These are phyloP conservation scores for Nemotelus pantherinus DNA, from an alignment of 2,888 invertebrate genomes.

Conservation along the genomic window DNA sequence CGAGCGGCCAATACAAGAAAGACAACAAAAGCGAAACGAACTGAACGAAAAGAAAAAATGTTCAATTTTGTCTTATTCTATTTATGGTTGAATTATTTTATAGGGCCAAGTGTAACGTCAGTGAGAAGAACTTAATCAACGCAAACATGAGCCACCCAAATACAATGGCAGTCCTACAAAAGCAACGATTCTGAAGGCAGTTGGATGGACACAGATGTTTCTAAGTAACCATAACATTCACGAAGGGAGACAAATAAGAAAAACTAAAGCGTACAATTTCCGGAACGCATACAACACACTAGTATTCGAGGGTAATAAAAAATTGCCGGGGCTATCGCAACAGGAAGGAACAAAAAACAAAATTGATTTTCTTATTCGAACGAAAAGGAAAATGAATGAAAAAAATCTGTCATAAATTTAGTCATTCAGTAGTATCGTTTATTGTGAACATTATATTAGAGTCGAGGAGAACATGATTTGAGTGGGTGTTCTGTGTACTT, in stretches of 20 bases:
- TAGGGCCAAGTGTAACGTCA: slow-evolving; percentile 19
- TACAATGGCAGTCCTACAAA: no score
- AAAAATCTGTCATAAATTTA: neutral
- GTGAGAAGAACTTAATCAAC: slow-evolving; percentile 40
- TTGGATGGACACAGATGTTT: slow-evolving; percentile 31
- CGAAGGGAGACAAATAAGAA: neutral
- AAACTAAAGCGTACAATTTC: neutral
- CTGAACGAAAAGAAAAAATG: slow-evolving; percentile 4
- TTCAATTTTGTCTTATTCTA: slow-evolving; percentile 41
- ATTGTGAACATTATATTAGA: no score
- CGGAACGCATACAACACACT: neutral
- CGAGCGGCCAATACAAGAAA: neutral
- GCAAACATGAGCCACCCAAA: neutral
- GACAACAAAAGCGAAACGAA: slow-evolving; percentile 19
- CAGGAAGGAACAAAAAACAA: slow-evolving; percentile 12
- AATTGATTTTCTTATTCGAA: neutral
- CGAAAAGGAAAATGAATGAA: neutral
- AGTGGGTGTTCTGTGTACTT: no score
- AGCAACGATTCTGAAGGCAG: neutral
- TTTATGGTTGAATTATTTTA: slow-evolving; percentile 42
- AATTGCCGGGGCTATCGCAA: slow-evolving; percentile 12
- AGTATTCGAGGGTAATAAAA: slow-evolving; percentile 27
- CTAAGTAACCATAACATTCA: slow-evolving; percentile 3
- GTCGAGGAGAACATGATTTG: no score
- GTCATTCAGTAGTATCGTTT: neutral